Evolutionary conservation across 2,113 vertebrate genomes (phyloP).

Genomic region (Rhinichthys klamathensis): DNA sequence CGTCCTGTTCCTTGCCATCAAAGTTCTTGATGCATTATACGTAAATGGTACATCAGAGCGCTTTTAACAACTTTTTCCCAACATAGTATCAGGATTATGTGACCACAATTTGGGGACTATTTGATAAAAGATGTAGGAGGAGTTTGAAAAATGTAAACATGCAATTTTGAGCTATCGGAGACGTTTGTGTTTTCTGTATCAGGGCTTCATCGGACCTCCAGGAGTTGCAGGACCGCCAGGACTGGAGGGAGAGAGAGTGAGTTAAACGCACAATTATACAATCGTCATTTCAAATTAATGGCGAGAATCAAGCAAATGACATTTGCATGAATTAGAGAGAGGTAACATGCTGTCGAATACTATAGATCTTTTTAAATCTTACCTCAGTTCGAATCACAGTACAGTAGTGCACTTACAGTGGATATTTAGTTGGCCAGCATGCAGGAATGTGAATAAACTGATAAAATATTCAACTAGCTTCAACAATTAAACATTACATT

Average conservation of each 20-base stretch:
- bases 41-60: background rate
- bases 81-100: background rate
- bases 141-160: background rate
- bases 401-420: background rate
- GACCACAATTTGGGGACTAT: background rate
- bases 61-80: background rate
- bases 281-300: background rate
- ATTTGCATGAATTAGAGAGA: background rate
- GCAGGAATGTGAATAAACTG: background rate
- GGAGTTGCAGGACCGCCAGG: constrained; percentile 87
- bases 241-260: constrained; percentile 90
- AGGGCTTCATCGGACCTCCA: constrained; percentile 96
- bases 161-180: background rate
- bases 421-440: background rate
- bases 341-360: background rate
- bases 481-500: background rate
- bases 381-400: background rate
- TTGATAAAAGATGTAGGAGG: background rate
- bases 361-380: background rate
- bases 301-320: background rate
- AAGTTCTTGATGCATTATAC: background rate
- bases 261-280: constrained; percentile 56
- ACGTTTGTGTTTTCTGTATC: constrained; percentile 10
- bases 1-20: background rate
- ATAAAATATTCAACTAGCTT: background rate